Evolutionary conservation across 2,113 vertebrate species (phyloP).

Genomic region (Typhlomys cinereus): DNA sequence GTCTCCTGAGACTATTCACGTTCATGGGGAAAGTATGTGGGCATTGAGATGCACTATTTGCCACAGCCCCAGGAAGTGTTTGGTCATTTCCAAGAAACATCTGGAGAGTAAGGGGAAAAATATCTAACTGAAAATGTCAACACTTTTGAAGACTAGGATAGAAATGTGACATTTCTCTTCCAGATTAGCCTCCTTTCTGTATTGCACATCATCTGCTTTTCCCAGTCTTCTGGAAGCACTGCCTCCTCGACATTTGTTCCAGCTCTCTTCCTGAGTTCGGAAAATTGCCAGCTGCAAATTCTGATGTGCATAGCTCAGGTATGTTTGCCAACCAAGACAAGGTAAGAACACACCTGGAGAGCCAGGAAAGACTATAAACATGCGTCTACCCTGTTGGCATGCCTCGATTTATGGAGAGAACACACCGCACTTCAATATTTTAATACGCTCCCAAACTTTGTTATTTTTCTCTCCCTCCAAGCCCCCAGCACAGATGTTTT

Average conservation of each 20-base stretch:
- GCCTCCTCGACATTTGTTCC: slow-evolving; percentile 22
- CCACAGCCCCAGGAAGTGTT: slow-evolving; percentile 60
- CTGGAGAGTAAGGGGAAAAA: slow-evolving; percentile 16
- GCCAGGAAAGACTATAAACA: slow-evolving; percentile 62
- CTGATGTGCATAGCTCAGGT: slow-evolving; percentile 51
- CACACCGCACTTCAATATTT: slow-evolving; percentile 66
- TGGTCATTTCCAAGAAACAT: slow-evolving; percentile 51
- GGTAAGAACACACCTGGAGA: slow-evolving; percentile 55
- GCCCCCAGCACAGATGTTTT: slow-evolving; percentile 54
- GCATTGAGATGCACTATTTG: slow-evolving; percentile 42
- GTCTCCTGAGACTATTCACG: slow-evolving; percentile 44
- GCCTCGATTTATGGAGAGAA: slow-evolving; percentile 61
- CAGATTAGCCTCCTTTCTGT: not conserved
- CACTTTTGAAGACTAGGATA: slow-evolving; percentile 32
- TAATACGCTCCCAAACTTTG: slow-evolving; percentile 77
- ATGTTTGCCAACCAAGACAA: slow-evolving; percentile 51
- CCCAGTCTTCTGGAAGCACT: not conserved
- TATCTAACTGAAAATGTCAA: slow-evolving; percentile 44
- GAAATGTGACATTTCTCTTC: not conserved
- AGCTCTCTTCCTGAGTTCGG: slow-evolving; percentile 41
- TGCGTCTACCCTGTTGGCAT: slow-evolving; percentile 29
- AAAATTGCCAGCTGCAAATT: slow-evolving; percentile 68
- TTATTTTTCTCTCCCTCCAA: slow-evolving; percentile 61
- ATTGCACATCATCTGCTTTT: not conserved
- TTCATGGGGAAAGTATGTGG: slow-evolving; percentile 57